These are phyloP conservation scores for Cheilosia vulpina DNA, from an alignment of 2,888 invertebrate species.

Conservation along the genomic window DNA sequence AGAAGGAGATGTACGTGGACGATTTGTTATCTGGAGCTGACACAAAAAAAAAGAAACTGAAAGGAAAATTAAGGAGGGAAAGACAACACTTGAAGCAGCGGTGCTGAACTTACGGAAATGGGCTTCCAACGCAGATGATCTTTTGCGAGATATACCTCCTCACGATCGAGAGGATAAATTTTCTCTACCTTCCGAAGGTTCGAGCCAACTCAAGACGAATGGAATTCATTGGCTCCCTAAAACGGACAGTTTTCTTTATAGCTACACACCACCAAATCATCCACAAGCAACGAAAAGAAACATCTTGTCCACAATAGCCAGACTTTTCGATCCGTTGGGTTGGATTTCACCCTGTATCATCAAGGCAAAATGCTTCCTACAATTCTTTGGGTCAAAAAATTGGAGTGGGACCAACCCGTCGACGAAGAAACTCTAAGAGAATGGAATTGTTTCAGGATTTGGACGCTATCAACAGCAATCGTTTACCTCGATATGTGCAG, in stretches of 20 bases:
- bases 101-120: conserved; percentile 10
- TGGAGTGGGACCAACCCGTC: neutral
- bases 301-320: neutral
- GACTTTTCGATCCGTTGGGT: neutral
- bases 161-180: neutral
- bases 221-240: neutral
- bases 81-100: neutral
- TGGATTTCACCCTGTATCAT: no score
- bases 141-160: neutral
- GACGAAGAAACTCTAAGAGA: neutral
- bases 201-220: neutral
- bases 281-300: neutral
- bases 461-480: neutral
- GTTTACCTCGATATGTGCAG: no score
- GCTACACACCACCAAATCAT: neutral
- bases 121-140: conserved; percentile 1
- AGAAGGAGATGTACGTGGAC: conserved; percentile 2
- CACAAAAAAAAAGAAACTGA: conserved; percentile 11
- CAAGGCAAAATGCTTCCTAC: no score
- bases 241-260: neutral
- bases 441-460: conserved; percentile 1
- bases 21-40: conserved; percentile 18
- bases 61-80: neutral
- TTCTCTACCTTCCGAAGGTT: neutral
- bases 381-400: neutral